phyloP scores from a whole-genome alignment of 1,140 invertebrate genomes.

The Hylyphantes graminicola region DNA sequence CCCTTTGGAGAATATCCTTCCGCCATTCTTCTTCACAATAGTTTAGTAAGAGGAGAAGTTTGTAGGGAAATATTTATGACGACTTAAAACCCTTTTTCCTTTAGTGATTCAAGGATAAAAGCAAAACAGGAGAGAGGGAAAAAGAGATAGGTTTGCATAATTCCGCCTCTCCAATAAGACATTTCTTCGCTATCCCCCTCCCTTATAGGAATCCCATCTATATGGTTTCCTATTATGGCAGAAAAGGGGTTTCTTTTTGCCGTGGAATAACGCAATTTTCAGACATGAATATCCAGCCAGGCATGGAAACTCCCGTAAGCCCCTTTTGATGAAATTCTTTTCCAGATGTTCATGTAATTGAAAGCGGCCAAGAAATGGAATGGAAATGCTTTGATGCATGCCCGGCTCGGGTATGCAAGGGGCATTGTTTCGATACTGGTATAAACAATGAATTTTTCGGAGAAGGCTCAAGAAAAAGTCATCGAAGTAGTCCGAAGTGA shows the following conservation, averaged over 20 bases:
- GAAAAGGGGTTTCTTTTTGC: slow-evolving; percentile 50
- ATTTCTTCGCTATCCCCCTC: slow-evolving; percentile 46
- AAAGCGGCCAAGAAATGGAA: slow-evolving; percentile 45
- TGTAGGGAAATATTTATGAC: too few relatives aligned
- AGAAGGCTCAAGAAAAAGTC: too few relatives aligned
- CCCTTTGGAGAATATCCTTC: too few relatives aligned
- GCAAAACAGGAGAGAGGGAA: slow-evolving; percentile 6
- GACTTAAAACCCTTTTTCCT: slow-evolving; percentile 32
- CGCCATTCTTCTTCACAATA: too few relatives aligned
- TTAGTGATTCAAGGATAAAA: slow-evolving; percentile 14
- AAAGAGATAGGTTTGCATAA: slow-evolving; percentile 54
- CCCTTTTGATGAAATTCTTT: slow-evolving; percentile 61
- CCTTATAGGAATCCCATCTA: slow-evolving; percentile 7
- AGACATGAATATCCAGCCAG: slow-evolving; percentile 59
- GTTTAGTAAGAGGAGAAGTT: too few relatives aligned
- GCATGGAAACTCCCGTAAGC: slow-evolving; percentile 60
- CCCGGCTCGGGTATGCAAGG: too few relatives aligned
- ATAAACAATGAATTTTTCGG: too few relatives aligned
- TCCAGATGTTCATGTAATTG: slow-evolving; percentile 61
- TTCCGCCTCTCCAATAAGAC: slow-evolving; percentile 39
- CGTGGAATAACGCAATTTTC: slow-evolving; percentile 57
- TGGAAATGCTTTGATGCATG: slow-evolving; percentile 32
- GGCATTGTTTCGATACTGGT: too few relatives aligned
- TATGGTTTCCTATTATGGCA: slow-evolving; percentile 26
- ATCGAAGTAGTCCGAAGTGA: too few relatives aligned